Conservation (phyloP, 2,888 invertebrate genomes). For the Acronicta leporina region DNA sequence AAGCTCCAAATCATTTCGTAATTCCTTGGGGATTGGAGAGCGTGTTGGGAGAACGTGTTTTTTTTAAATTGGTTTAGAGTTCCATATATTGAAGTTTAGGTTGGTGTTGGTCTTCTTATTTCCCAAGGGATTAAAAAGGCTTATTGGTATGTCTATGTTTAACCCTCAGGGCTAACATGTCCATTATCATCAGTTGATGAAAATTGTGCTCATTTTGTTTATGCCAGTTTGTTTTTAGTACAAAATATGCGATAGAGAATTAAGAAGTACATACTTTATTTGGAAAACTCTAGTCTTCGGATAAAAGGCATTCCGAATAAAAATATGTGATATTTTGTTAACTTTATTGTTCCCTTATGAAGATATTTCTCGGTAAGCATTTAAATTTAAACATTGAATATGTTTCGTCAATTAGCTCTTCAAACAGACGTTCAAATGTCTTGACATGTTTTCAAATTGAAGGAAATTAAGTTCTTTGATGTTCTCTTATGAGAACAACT, state of each 20-base stretch:
- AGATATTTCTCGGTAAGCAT: too few species aligned
- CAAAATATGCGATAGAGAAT: too few species aligned
- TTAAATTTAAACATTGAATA: background rate
- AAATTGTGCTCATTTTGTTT: too few species aligned
- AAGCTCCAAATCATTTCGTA: background rate
- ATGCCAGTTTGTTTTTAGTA: too few species aligned
- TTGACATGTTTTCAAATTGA: constrained; percentile 1
- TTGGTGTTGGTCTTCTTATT: constrained; percentile 19
- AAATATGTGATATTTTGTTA: too few species aligned
- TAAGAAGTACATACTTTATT: too few species aligned
- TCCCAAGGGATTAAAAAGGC: constrained; percentile 15
- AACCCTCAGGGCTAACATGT: constrained; percentile 11
- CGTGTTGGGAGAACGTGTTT: background rate
- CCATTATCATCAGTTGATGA: too few species aligned
- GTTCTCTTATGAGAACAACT: background rate
- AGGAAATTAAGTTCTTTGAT: constrained; percentile 11
- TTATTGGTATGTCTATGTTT: background rate
- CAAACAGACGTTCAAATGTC: background rate
- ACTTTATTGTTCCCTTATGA: too few species aligned
- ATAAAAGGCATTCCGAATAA: too few species aligned
- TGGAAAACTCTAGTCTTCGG: too few species aligned
- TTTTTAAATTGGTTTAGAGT: constrained; percentile 1
- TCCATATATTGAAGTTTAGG: constrained; percentile 15
- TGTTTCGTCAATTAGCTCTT: constrained; percentile 10
- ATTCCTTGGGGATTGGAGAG: background rate